Evolutionary conservation across 2,797 vertebrate species (phyloP).

Genomic region (Poecilia picta): DNA sequence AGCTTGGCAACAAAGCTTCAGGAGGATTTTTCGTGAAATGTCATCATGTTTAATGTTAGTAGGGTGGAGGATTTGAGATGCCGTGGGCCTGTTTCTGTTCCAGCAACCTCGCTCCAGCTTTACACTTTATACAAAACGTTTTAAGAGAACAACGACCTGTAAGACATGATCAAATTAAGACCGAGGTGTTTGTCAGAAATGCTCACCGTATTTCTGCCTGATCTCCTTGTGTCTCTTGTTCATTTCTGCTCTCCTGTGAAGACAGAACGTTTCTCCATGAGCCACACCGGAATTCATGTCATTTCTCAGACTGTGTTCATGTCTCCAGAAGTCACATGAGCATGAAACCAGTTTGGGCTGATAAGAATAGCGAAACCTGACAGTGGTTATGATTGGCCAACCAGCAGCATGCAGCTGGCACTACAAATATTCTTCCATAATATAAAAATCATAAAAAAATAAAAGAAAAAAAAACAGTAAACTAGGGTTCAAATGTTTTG

Average conservation of each 20-base stretch:
- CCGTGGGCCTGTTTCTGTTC: not conserved
- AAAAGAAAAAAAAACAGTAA: not conserved
- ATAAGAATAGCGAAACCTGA: slow-evolving; percentile 40
- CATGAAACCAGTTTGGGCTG: slow-evolving; percentile 59
- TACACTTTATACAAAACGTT: not conserved
- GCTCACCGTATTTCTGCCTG: slow-evolving; percentile 93
- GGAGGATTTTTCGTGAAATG: not conserved
- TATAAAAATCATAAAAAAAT: not conserved
- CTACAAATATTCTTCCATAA: not conserved
- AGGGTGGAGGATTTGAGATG: not conserved
- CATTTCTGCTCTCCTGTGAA: slow-evolving; percentile 90
- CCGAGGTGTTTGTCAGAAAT: not conserved
- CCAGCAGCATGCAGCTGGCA: not conserved
- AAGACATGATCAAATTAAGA: not conserved
- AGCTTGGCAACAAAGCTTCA: not conserved
- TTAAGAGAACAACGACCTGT: not conserved
- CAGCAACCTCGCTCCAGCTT: not conserved
- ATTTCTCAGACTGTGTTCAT: not conserved
- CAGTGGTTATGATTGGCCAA: slow-evolving; percentile 23
- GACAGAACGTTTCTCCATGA: slow-evolving; percentile 42
- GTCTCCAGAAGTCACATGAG: slow-evolving; percentile 2
- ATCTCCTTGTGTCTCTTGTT: slow-evolving; percentile 93
- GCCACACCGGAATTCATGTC: slow-evolving; percentile 16
- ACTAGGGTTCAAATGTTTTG: not conserved
- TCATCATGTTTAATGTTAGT: not conserved